phyloP scores from a whole-genome alignment of 1,140 invertebrate species.

The Aphis gossypii region DNA sequence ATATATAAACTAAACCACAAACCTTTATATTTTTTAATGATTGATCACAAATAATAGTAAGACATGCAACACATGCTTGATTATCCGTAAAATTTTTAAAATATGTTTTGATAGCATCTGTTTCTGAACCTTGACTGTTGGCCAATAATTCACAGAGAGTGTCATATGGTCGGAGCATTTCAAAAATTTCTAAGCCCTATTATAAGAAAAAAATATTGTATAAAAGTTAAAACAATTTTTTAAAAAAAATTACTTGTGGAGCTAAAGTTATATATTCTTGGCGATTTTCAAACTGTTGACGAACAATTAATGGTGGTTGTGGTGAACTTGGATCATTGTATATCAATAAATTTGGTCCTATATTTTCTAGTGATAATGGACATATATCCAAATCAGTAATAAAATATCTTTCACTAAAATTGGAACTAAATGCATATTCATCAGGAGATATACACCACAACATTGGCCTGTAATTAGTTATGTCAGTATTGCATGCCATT shows the following conservation, averaged over 20 bases:
- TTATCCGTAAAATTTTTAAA: constrained; percentile 83
- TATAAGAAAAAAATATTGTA: constrained; percentile 58
- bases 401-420: constrained; percentile 78
- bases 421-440: constrained; percentile 71
- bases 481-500: constrained; percentile 73
- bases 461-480: constrained; percentile 55
- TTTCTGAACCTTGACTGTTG: constrained; percentile 83
- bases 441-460: constrained; percentile 80
- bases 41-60: constrained; percentile 61
- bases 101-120: constrained; percentile 82
- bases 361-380: constrained; percentile 82
- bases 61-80: constrained; percentile 90
- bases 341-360: constrained; percentile 62
- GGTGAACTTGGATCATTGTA: constrained; percentile 41
- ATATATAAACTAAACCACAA: background rate
- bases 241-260: constrained; percentile 70
- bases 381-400: constrained; percentile 80
- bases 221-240: background rate
- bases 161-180: constrained; percentile 85
- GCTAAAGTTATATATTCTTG: constrained; percentile 85
- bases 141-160: constrained; percentile 80
- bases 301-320: constrained; percentile 60
- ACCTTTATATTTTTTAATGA: constrained; percentile 52
- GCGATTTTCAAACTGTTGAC: constrained; percentile 67
- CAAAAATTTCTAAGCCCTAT: constrained; percentile 82